Conservation (phyloP, 64 coral and sea anemone species). For the Stichodactyla mertensii region DNA sequence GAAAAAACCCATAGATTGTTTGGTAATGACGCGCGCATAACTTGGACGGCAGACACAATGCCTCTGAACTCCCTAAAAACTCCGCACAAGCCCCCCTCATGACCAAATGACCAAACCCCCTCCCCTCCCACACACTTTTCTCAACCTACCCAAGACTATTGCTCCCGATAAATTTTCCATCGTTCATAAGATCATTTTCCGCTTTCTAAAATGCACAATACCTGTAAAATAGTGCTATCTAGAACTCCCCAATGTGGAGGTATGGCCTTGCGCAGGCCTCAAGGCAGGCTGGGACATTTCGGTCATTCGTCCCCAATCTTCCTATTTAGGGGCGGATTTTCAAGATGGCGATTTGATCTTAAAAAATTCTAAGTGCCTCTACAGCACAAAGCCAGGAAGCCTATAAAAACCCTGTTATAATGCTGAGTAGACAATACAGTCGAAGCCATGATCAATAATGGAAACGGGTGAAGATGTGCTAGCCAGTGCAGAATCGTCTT, state of each 20-base stretch:
- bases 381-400: slow-evolving; percentile 9
- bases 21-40: no score
- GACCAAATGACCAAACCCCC: neutral
- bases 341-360: slow-evolving; percentile 29
- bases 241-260: no score
- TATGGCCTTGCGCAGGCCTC: neutral
- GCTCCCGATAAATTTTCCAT: no score
- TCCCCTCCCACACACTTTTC: neutral
- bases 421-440: slow-evolving; percentile 21
- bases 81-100: neutral
- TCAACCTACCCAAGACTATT: no score
- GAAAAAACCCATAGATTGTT: neutral
- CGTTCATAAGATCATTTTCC: no score
- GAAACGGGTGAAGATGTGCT: slow-evolving; percentile 94
- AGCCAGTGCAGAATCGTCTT: slow-evolving; percentile 41
- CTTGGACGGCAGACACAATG: no score
- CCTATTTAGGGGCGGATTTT: slow-evolving; percentile 28
- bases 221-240: no score
- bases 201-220: no score
- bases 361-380: neutral
- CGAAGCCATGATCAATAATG: slow-evolving; percentile 91
- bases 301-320: slow-evolving; percentile 17
- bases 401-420: neutral
- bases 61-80: neutral
- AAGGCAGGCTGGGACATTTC: neutral